These are phyloP conservation scores for Cryptomyrus ogoouensis DNA, from an alignment of 2,113 vertebrate species.

Conservation along the genomic window DNA sequence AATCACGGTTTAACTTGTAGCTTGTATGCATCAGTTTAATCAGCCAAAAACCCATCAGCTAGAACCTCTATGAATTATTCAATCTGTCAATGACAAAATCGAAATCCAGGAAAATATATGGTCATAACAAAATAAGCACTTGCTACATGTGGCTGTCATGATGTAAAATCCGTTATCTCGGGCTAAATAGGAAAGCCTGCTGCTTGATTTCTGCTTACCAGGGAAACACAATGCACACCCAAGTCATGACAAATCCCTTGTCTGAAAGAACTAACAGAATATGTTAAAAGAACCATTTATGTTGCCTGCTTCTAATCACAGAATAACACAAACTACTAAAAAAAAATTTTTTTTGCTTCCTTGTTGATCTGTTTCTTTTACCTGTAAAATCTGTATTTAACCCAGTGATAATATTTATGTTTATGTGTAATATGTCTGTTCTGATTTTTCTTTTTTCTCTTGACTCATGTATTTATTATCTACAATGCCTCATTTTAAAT, in stretches of 20 bases:
- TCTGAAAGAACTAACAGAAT: not conserved
- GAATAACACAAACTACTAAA: not conserved
- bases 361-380: slow-evolving; percentile 11
- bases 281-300: not conserved
- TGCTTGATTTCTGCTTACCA: not conserved
- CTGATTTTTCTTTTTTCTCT: not conserved
- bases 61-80: not conserved
- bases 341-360: slow-evolving; percentile 20
- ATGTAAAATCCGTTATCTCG: not conserved
- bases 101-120: not conserved
- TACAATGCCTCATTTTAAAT: not conserved
- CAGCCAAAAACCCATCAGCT: slow-evolving; percentile 1
- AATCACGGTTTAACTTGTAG: not conserved
- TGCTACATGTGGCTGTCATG: not conserved
- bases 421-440: not conserved
- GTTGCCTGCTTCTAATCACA: not conserved
- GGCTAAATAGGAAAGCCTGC: not conserved
- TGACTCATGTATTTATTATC: not conserved
- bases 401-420: not conserved
- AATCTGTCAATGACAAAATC: not conserved
- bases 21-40: not conserved
- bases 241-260: not conserved
- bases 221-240: not conserved
- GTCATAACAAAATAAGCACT: not conserved
- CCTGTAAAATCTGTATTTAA: not conserved